phyloP scores from a whole-genome alignment of 2,888 invertebrate species.

The Drosophila eohydei region DNA sequence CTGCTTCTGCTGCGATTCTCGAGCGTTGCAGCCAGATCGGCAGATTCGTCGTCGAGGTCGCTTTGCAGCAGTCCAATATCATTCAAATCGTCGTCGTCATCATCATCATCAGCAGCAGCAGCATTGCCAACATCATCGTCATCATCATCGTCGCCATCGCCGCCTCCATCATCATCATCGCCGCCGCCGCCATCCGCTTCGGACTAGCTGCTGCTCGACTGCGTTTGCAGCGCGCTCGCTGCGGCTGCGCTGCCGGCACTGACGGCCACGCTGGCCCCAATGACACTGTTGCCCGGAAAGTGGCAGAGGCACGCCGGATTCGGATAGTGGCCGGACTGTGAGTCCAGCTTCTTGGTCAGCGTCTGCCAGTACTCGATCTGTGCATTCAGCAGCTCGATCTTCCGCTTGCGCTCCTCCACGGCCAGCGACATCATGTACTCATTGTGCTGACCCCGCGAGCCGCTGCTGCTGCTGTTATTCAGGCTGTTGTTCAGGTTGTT shows the following conservation, averaged over 20 bases:
- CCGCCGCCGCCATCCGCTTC: conserved; percentile 46
- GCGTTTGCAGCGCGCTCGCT: conserved; percentile 78
- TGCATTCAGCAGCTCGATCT: conserved; percentile 83
- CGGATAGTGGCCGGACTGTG: conserved; percentile 75
- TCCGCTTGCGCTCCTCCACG: conserved; percentile 83
- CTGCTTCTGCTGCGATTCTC: conserved; percentile 33
- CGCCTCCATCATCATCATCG: conserved; percentile 25
- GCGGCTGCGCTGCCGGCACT: conserved; percentile 20
- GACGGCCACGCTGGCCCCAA: conserved; percentile 14
- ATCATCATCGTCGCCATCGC: conserved; percentile 8
- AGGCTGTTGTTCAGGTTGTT: conserved; percentile 22
- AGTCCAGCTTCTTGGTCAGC: conserved; percentile 82
- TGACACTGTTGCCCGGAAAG: conserved; percentile 68
- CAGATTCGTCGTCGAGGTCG: conserved; percentile 28
- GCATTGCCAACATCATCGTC: conserved; percentile 5
- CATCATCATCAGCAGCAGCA: conserved; percentile 9
- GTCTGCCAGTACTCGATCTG: conserved; percentile 85
- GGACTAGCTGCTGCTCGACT: conserved; percentile 82
- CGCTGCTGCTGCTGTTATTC: conserved; percentile 18
- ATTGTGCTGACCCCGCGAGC: conserved; percentile 64
- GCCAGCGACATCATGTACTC: conserved; percentile 82
- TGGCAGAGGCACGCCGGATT: conserved; percentile 82
- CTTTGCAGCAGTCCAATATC: conserved; percentile 19
- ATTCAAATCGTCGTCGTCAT: neutral
- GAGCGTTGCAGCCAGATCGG: neutral